Conservation (phyloP, 2,113 vertebrate species). For the Elgaria multicarinata region DNA sequence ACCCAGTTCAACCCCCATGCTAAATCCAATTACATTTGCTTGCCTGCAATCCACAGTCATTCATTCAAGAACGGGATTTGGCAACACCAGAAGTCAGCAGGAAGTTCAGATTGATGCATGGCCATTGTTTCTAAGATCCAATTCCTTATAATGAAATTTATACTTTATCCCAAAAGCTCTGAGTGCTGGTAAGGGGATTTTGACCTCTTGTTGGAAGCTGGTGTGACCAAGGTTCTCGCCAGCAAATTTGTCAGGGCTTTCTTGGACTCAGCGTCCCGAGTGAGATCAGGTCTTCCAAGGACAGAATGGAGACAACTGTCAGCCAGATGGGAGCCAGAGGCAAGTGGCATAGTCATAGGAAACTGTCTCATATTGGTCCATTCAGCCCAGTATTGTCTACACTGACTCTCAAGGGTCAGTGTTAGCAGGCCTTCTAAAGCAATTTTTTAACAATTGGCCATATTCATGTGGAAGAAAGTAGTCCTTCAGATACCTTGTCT, state of each 20-base stretch:
- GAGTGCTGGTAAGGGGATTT: slow-evolving; percentile 49
- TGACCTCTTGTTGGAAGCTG: slow-evolving; percentile 50
- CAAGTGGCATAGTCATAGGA: background rate
- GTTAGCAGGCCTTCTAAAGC: too few relatives aligned
- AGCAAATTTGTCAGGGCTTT: slow-evolving; percentile 49
- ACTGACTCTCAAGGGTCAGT: too few relatives aligned
- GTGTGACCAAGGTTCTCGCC: slow-evolving; percentile 46
- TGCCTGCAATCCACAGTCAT: slow-evolving; percentile 43
- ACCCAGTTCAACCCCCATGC: slow-evolving; percentile 20
- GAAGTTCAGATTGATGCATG: slow-evolving; percentile 20
- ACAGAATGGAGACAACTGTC: background rate
- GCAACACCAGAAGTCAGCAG: slow-evolving; percentile 34
- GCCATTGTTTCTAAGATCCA: slow-evolving; percentile 30
- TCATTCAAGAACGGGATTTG: slow-evolving; percentile 27
- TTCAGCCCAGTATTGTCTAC: too few relatives aligned
- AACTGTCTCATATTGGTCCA: too few relatives aligned
- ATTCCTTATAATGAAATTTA: background rate
- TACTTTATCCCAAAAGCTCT: slow-evolving; percentile 21
- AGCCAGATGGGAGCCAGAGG: background rate
- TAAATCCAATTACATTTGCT: slow-evolving; percentile 21
- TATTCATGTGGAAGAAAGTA: too few relatives aligned
- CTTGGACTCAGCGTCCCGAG: background rate
- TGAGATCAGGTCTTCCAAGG: too few relatives aligned
- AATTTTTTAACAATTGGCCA: too few relatives aligned
- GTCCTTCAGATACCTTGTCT: too few relatives aligned